phyloP scores from a whole-genome alignment of 2,888 invertebrate genomes.

The Chloroclystis v-ata region DNA sequence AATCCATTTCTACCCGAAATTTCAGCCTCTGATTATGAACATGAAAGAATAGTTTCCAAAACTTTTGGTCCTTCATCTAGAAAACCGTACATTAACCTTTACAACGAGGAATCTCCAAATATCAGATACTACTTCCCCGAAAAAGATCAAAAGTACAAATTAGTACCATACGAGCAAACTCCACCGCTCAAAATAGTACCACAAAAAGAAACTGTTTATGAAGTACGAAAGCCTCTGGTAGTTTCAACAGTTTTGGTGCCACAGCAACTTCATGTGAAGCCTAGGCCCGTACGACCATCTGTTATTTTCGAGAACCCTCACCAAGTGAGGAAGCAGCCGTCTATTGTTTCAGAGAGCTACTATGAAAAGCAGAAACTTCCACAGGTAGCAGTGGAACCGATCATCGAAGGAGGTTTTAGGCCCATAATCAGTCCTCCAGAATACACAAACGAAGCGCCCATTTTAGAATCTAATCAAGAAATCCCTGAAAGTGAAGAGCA shows the following conservation, averaged over 20 bases:
- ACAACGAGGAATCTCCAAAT: conserved; percentile 48
- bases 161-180: conserved; percentile 73
- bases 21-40: conserved; percentile 42
- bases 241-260: conserved; percentile 40
- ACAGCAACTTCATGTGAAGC: conserved; percentile 56
- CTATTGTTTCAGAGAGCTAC: conserved; percentile 60
- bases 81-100: conserved; percentile 54
- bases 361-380: conserved; percentile 55
- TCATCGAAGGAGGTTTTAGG: conserved; percentile 61
- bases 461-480: conserved; percentile 38
- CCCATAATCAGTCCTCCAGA: conserved; percentile 48
- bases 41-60: conserved; percentile 46
- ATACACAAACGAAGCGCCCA: conserved; percentile 40
- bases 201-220: conserved; percentile 40
- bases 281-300: conserved; percentile 52
- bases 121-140: conserved; percentile 61
- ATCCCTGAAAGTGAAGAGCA: conserved; percentile 24
- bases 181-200: conserved; percentile 51
- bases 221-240: conserved; percentile 43
- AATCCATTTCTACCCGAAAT: conserved; percentile 45
- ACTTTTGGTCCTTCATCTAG: conserved; percentile 43
- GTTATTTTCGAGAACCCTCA: conserved; percentile 44
- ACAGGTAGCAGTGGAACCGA: conserved; percentile 40
- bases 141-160: conserved; percentile 63
- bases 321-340: conserved; percentile 47